Base-by-base conservation (phyloP, 1,140 invertebrate species). In the Zaprionus ornatus region DNA sequence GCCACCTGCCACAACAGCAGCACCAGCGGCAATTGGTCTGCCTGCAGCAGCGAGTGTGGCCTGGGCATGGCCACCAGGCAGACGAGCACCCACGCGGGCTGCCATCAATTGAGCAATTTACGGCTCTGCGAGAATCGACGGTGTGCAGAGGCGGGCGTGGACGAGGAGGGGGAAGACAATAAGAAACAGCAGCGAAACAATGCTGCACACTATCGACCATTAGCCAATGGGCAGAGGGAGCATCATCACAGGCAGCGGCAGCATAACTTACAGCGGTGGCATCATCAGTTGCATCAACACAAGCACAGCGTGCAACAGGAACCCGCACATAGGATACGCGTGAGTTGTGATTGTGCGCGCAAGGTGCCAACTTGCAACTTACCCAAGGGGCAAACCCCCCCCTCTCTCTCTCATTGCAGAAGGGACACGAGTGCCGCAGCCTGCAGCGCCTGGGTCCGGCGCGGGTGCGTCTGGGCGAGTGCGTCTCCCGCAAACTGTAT, bases 391-490 rank as follows among this genome's bases (percentile, higher is more conserved):
- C 9, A 50, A 45, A 4, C 3, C n/a, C 45, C 37, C 32, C 17
- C 6, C 19, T 13, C 17, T 45, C 27, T 60, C 66, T 15, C 17
- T 27, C 19, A 50, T 40, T 93, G 6, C 93, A 96, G 95, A 94
- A 94, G 74, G 94, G 94, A 3, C 94, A 95, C 80, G 94, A 95
- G 84, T 96, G 95, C 90, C 95, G 95, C 57, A 95, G 95, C 10
- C 95, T 95, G 3, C 93, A 95, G 66, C 93, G 94, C n/a, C 82
- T 93, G 21, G 91, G 93, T 17, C 93, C 94, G 12, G 93, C 95
- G 0, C 93, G 94, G 42, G 93, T 96, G 10, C 93, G 93, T 1
- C 94, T 95, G 66, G 95, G 94, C 19, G 94, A 95, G 40, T 96
- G 95, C 88, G 86, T 94, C 2, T 96, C 95, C 82, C 93, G 94